These are phyloP conservation scores for Muntiacus muntjak DNA, from an alignment of 2,113 vertebrate species.

Conservation along the genomic window DNA sequence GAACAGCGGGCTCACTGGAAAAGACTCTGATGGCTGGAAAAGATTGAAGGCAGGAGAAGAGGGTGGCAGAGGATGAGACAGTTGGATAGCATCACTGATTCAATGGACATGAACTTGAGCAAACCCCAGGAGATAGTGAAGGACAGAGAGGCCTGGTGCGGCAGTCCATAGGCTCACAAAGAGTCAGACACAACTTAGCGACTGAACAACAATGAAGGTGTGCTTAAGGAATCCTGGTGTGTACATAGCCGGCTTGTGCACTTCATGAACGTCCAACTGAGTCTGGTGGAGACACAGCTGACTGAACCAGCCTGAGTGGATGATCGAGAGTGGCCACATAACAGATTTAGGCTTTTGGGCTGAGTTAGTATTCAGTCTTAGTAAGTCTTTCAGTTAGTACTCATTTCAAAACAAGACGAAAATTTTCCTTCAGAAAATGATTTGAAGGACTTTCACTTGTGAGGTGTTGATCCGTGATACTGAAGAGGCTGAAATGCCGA, in stretches of 20 bases:
- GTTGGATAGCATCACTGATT: neutral
- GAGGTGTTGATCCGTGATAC: neutral
- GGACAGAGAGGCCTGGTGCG: neutral
- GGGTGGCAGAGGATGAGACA: neutral
- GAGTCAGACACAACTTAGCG: neutral
- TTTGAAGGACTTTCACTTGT: neutral
- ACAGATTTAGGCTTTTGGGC: neutral
- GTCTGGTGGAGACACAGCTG: neutral
- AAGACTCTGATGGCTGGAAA: neutral
- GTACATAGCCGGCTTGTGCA: no score
- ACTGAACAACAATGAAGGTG: neutral
- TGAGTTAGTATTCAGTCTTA: neutral
- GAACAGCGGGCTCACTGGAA: neutral
- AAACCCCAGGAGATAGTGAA: neutral
- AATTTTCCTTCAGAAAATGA: neutral
- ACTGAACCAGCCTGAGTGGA: neutral
- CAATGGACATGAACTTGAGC: neutral
- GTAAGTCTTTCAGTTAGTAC: neutral
- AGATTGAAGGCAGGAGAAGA: neutral
- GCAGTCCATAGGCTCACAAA: neutral
- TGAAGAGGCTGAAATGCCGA: neutral
- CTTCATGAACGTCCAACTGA: accelerated
- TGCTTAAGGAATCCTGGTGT: neutral
- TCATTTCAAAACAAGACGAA: neutral
- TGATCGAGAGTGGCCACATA: accelerated